Evolutionary conservation across 2,888 invertebrate species (phyloP), one percentile per base, ranked within the genome.

Genomic region (Thumatha senex): DNA sequence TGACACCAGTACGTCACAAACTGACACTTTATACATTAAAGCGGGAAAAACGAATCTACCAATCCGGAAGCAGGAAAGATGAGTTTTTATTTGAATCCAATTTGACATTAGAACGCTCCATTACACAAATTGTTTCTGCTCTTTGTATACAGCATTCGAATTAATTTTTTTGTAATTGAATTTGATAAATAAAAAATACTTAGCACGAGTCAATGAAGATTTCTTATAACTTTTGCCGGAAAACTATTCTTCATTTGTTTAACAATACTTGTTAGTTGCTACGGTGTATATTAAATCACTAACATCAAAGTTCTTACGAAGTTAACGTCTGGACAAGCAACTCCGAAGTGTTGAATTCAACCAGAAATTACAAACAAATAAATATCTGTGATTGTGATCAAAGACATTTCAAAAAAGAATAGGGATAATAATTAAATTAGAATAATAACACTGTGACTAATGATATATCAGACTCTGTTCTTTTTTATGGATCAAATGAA

Each of bases 1-100:
- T 89, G 82, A 80, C 53, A 39, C 33, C 29, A 15, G 54, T 58
- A 63, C 60, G 47, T 61, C 61, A 60, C 56, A 55, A 57, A 50
- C 56, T 56, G 47, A 58, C 69, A 59, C 75, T 85, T 76, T 85
- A 86, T 86, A 74, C 57, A 52, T 52, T 56, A 70, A 78, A 69
- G 78, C 79, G 79, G 73, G 82, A 84, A 84, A 81, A 80, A 79
- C 80, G 36, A 58, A 59, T 56, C 48, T 61, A 69, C 78, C 80
- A 78, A 85, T 78, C 66, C 84, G 89, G 89, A 89, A 89, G 73
- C 62, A 84, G 89, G 89, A 87, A 87, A 80, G 86, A 84, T 83
- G 79, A 70, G 80, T 86, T 87, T 87, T 86, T 77, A 58, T 66
- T 63, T 66, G 45, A 59, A 65, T 72, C 73, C 76, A 81, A 78